A percentile compares a stretch with the other conserved stretches of the same genome.
Evolutionary conservation across 2,888 invertebrate species (phyloP).

Genomic region (Drosophila neoperkinsi): DNA sequence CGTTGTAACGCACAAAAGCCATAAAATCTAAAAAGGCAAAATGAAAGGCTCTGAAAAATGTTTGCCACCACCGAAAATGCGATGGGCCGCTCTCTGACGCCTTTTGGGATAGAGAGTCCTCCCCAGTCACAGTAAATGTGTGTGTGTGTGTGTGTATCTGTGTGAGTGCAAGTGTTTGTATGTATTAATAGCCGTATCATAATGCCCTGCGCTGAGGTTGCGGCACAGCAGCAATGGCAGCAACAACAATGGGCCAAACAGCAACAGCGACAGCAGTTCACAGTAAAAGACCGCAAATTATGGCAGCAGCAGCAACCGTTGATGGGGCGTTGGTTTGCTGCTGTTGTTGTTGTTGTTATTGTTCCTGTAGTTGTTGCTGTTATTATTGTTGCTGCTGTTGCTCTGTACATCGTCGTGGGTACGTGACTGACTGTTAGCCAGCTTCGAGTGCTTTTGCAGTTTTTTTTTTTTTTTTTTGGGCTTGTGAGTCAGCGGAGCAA

Average conservation of each 20-base stretch:
- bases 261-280: conserved; percentile 47
- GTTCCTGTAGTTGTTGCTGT: conserved; percentile 15
- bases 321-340: conserved; percentile 52
- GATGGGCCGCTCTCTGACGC: conserved; percentile 29
- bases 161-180: conserved; percentile 36
- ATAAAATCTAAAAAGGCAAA: conserved; percentile 79
- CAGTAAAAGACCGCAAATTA: conserved; percentile 73
- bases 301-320: conserved; percentile 53
- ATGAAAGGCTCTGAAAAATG: conserved; percentile 70
- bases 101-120: conserved; percentile 27
- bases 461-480: conserved; percentile 17
- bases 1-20: conserved; percentile 79
- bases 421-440: conserved; percentile 65
- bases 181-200: conserved; percentile 72
- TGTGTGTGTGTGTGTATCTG: conserved; percentile 13
- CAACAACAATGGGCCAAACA: conserved; percentile 44
- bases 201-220: conserved; percentile 68
- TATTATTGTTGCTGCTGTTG: conserved; percentile 28
- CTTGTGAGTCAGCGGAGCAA: conserved; percentile 60
- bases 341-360: conserved; percentile 10
- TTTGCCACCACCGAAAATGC: conserved; percentile 75
- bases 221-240: conserved; percentile 53
- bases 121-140: conserved; percentile 18
- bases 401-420: conserved; percentile 50
- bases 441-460: conserved; percentile 58